phyloP scores from a whole-genome alignment of 2,797 vertebrate genomes.

The Coreius guichenoti region DNA sequence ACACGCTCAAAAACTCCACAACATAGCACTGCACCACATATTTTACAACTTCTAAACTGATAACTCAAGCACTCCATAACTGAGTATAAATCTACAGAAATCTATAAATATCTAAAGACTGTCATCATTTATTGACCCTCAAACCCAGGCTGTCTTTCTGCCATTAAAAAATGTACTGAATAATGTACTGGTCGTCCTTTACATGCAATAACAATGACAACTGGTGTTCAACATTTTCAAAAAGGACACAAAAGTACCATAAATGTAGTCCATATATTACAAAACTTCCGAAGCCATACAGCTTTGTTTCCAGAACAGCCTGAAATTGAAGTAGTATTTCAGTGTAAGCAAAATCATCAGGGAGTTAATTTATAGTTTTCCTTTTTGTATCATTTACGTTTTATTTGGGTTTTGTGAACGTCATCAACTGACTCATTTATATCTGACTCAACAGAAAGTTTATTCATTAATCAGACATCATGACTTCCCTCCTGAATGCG shows the following conservation, averaged over 20 bases:
- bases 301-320: background rate
- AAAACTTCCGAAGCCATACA: background rate
- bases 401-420: background rate
- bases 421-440: background rate
- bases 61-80: slow-evolving; percentile 3
- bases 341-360: background rate
- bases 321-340: background rate
- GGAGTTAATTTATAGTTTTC: background rate
- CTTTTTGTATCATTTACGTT: background rate
- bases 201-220: background rate
- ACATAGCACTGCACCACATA: slow-evolving; percentile 11
- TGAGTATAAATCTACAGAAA: background rate
- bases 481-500: background rate
- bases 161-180: background rate
- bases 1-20: slow-evolving; percentile 40
- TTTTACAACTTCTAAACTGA: slow-evolving; percentile 20
- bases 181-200: background rate
- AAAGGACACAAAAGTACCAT: background rate
- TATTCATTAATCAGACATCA: background rate
- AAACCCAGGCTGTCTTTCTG: background rate
- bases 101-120: background rate
- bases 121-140: background rate
- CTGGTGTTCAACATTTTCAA: background rate
- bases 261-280: background rate
- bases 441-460: background rate